Evolutionary conservation across 2,888 invertebrate species (phyloP).

Genomic region (Rhamphomyia laevipes): DNA sequence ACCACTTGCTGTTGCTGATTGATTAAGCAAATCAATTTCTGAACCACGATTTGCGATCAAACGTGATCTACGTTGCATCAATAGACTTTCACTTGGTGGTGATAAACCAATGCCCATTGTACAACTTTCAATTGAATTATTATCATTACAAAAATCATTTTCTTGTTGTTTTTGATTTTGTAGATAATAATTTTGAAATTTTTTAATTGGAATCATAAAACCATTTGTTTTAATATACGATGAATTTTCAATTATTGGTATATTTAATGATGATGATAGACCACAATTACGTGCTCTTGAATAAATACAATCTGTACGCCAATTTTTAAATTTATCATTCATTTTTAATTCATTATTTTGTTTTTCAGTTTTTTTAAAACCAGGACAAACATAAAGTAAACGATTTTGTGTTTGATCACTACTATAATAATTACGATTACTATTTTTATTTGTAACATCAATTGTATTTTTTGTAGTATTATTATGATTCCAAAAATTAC

Average conservation of each 20-base stretch:
- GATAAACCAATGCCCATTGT: conserved; percentile 54
- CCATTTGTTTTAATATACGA: no score
- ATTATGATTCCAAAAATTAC: no score
- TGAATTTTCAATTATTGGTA: background rate
- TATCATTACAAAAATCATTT: background rate
- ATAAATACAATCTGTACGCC: conserved; percentile 34
- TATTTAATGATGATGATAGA: background rate
- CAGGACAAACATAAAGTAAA: no score
- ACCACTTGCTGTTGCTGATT: conserved; percentile 1
- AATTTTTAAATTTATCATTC: conserved; percentile 19
- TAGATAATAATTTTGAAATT: no score
- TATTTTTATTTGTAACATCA: conserved; percentile 5
- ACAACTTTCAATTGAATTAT: conserved; percentile 4
- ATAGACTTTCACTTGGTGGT: conserved; percentile 71
- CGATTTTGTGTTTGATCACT: conserved; percentile 9
- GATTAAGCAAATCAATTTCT: background rate
- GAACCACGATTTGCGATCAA: background rate
- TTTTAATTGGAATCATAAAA: no score
- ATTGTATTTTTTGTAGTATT: conserved; percentile 7
- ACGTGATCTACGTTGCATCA: conserved; percentile 59
- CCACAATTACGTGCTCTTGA: conserved; percentile 10
- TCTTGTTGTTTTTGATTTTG: background rate
- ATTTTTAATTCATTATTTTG: background rate
- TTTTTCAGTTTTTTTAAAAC: no score
- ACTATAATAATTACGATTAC: conserved; percentile 11